A percentile compares a stretch with the other conserved stretches of the same genome.
These are phyloP conservation scores for Amphibalanus amphitrite DNA, from an alignment of 1,140 invertebrate species.

Conservation along the genomic window DNA sequence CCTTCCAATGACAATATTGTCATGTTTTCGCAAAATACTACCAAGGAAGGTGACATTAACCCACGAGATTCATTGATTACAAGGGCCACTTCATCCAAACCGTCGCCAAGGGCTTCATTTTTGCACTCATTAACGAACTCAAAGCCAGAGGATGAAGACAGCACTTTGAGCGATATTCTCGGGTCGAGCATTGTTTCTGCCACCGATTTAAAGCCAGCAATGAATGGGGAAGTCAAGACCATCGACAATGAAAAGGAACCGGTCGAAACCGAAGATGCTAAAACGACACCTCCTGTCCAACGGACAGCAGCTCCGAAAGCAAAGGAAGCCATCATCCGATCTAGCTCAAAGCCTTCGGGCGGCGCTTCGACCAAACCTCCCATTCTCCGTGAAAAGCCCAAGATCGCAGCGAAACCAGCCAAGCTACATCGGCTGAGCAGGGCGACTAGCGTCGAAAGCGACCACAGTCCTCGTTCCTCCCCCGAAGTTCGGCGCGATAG, in stretches of 20 bases:
- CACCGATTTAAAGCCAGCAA: neutral
- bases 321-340: neutral
- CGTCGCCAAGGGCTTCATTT: neutral
- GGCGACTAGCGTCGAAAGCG: neutral
- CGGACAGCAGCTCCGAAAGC: neutral
- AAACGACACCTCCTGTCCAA: neutral
- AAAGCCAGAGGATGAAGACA: neutral
- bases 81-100: neutral
- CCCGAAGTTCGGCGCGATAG: too few species aligned
- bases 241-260: neutral
- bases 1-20: too few species aligned
- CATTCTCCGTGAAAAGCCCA: neutral
- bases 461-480: neutral
- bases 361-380: neutral
- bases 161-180: neutral
- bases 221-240: neutral
- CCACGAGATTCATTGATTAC: neutral
- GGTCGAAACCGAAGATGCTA: neutral
- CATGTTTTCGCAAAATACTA: too few species aligned
- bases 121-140: neutral
- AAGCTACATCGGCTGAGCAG: neutral
- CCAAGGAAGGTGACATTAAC: too few species aligned
- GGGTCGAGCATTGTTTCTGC: neutral
- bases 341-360: neutral
- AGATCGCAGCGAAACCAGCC: neutral